phyloP scores from a whole-genome alignment of 2,888 invertebrate genomes.

The Stenodera caucasica region DNA sequence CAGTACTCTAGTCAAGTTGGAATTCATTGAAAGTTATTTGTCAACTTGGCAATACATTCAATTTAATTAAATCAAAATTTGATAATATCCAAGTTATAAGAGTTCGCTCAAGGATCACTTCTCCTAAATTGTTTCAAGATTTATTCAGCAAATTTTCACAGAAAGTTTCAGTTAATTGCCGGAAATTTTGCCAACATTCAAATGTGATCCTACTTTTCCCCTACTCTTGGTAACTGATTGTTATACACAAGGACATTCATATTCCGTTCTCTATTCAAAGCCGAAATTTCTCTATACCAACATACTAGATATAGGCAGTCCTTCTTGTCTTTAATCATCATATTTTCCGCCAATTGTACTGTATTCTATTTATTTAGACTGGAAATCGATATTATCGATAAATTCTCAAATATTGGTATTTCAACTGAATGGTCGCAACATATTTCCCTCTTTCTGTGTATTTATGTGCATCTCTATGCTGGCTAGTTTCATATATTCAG shows the following conservation, averaged over 20 bases:
- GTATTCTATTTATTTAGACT: not conserved
- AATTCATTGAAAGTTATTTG: not conserved
- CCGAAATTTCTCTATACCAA: not conserved
- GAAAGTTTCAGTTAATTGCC: constrained; percentile 4
- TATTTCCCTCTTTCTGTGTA: constrained; percentile 14
- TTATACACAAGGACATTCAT: not conserved
- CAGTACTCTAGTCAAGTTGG: not conserved
- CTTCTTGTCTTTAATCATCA: no score
- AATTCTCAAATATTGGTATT: constrained; percentile 43
- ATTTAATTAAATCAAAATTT: constrained; percentile 7
- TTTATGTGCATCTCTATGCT: constrained; percentile 28
- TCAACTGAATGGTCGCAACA: constrained; percentile 43
- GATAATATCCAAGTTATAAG: not conserved
- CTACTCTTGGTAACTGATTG: not conserved
- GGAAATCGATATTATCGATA: constrained; percentile 28
- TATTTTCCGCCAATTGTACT: no score
- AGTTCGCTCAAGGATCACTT: not conserved
- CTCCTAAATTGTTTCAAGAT: constrained; percentile 1
- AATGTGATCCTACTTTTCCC: constrained; percentile 5
- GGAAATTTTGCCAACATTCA: constrained; percentile 4
- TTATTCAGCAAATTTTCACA: not conserved
- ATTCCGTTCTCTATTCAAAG: constrained; percentile 4
- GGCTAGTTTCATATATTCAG: constrained; percentile 34
- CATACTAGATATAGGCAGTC: not conserved
- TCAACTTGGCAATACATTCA: not conserved